phyloP scores from a whole-genome alignment of 2,113 vertebrate species.

The Peromyscus polionotus region DNA sequence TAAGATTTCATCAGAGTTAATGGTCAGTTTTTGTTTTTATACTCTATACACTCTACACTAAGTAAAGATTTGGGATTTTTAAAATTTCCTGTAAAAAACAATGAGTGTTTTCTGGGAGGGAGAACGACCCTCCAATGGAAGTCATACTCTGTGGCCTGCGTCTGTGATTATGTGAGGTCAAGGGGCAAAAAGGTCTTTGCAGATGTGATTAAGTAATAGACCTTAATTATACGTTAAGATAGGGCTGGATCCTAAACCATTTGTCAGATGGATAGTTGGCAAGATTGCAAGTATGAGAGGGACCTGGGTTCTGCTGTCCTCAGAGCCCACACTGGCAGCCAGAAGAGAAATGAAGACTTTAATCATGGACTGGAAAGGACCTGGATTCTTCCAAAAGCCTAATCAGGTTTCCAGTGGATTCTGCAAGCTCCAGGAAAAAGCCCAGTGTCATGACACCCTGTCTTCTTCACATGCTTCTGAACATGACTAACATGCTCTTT shows the following conservation, averaged over 20 bases:
- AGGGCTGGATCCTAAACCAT: neutral
- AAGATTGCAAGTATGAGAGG: neutral
- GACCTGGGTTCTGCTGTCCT: neutral
- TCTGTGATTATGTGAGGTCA: neutral
- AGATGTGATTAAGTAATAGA: neutral
- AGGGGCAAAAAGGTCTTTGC: neutral
- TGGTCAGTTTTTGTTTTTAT: neutral
- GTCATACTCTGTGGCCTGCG: neutral
- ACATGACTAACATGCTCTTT: neutral
- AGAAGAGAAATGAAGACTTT: neutral
- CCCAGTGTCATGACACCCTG: neutral
- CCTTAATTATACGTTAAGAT: neutral
- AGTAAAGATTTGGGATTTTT: neutral
- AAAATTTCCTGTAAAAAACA: neutral
- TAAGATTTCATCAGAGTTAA: constrained; percentile 18
- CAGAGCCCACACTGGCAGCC: neutral
- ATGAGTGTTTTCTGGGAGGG: neutral
- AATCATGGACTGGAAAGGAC: neutral
- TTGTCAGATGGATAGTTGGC: neutral
- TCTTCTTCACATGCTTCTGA: neutral
- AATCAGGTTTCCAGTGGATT: neutral
- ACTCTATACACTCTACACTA: neutral
- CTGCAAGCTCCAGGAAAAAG: neutral
- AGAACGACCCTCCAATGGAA: neutral
- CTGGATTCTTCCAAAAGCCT: neutral